Evolutionary conservation across 2,797 vertebrate genomes (phyloP), one percentile per base, ranked within the genome.

Genomic region (Linurgus olivaceus): DNA sequence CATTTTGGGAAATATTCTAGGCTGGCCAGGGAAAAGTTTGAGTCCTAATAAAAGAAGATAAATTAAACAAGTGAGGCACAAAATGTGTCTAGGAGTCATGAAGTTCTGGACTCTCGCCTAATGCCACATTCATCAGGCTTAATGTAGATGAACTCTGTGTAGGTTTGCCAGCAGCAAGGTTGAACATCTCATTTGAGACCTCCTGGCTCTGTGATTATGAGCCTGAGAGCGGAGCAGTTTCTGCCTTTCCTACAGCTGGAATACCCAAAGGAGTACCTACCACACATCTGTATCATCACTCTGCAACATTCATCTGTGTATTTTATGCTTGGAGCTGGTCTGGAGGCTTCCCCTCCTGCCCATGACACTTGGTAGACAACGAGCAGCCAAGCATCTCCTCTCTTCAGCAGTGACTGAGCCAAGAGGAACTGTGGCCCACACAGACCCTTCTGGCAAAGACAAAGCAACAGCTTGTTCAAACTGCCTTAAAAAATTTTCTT

Each of bases 11-110:
- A 62, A 93, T 31, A 37, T 89, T 96, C 73, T 94, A 73, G 42
- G 57, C 47, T 88, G 78, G 75, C 71, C 90, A 91, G 93, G 92
- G 96, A 87, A 91, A 93, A 90, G 17, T 85, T 77, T 96, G 44
- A 91, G 80, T 91, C n/a, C 95, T 95, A 93, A 94, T 88, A 77
- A 96, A 70, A 93, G 45, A 76, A 92, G 87, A 97, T 63, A 96
- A 96, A 96, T 93, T 82, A 87, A 93, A 89, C 48, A 90, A 79
- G 38, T 73, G 51, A 84, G 66, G 82, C 63, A 94, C 87, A 92
- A 88, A 58, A 10, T 85, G 51, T 96, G 86, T 45, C 71, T 86
- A 35, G 52, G 54, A 37, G 63, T 63, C 66, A 63, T 65, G 57
- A 82, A 78, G 38, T 77, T 89, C 84, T 92, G 92, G 88, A 94